phyloP scores from a whole-genome alignment of 2,113 vertebrate species.

The Bucco capensis region DNA sequence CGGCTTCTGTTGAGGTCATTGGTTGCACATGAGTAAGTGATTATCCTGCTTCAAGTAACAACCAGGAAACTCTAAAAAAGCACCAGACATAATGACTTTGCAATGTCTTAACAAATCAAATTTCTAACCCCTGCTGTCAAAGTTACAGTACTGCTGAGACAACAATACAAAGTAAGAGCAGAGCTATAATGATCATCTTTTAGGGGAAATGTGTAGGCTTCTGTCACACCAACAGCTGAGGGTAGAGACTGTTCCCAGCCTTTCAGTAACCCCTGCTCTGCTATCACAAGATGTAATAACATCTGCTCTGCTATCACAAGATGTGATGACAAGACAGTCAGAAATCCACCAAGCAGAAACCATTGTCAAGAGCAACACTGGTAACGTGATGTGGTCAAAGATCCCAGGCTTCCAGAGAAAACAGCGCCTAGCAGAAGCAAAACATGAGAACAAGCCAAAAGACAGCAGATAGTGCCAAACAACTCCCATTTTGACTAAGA shows the following conservation, averaged over 20 bases:
- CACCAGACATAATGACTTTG: conserved; percentile 10
- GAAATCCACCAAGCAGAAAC: neutral
- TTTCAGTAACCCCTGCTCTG: neutral
- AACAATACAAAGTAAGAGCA: neutral
- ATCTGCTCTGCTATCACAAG: neutral
- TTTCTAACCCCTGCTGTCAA: conserved; percentile 35
- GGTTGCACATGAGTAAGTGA: conserved; percentile 45
- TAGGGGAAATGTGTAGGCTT: neutral
- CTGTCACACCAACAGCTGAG: neutral
- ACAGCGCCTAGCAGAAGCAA: neutral
- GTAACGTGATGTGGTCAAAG: neutral
- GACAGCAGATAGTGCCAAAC: neutral
- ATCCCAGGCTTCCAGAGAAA: neutral
- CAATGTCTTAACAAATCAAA: conserved; percentile 29
- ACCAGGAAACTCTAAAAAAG: conserved; percentile 48
- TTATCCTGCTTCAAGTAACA: conserved; percentile 36
- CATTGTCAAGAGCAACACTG: neutral
- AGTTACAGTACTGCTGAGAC: neutral
- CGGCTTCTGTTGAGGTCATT: neutral
- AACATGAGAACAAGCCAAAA: neutral
- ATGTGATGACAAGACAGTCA: accelerated
- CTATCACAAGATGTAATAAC: neutral
- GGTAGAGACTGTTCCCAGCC: neutral
- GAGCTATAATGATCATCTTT: neutral
- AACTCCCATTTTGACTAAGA: neutral